Base-by-base conservation (phyloP, 2,113 vertebrate species). In the Noturus placidus region DNA sequence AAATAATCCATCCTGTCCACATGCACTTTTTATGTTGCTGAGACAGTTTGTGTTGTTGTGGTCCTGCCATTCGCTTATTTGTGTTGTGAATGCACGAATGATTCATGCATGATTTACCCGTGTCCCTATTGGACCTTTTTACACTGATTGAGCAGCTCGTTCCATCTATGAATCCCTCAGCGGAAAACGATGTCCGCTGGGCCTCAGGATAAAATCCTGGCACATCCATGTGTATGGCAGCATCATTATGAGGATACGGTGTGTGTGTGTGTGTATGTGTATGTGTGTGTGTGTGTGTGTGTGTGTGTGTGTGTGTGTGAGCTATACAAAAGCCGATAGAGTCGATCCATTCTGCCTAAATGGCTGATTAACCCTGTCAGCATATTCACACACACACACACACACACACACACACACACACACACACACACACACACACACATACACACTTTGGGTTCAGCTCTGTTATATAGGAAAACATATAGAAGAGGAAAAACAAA, bases 341-440 rank as follows among this genome's bases (percentile, higher is more conserved):
- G 81, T 63, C 46, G 2, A 83, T 69, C 63, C 46, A 83, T 69
- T 83, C 63, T 52, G 42, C n/a, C 20, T 56, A 33, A 35, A 59
- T 30, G 69, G 65, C 46, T 57, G 30, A 35, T 20, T 85, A 57
- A 85, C 54, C 30, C 7, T 42, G 52, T 74, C 69, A n/a, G 46
- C 83, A 84, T 22, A 84, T 70, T 54, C 61, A 50, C 82, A 82
- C 46, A 84, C 65, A 72, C 46, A 52, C 20, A 74, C 67, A 46
- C 35, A 85, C 54, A 76, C 22, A 74, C 83, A 85, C 11, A 57
- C 56, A 65, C 81, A 65, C 27, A 84, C 63, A 54, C 59, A 46
- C 8, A 54, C 63, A 33, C 42, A 83, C 27, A 83, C 82, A 83
- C n/a, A 30, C 79, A 63, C 80, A 82, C 42, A 83, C 63, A 33